Evolutionary conservation across 1,140 invertebrate species (phyloP), one percentile per base, ranked within the genome.

Genomic region (Metopolophium dirhodum): DNA sequence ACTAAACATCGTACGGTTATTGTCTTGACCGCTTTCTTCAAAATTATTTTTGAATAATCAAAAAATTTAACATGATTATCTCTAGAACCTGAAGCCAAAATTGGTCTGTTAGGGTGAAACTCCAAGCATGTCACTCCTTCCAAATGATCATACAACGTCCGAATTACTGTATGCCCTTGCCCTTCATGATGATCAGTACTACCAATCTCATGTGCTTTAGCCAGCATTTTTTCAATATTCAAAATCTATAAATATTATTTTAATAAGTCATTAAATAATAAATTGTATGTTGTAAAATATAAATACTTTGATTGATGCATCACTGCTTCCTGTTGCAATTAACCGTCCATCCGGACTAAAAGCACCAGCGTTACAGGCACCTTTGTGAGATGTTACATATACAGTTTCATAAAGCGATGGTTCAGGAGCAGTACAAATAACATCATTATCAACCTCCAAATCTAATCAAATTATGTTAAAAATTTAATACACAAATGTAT

Each of bases 351-450:
- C 99, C 20, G 96, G 95, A 94, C 98, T 99, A 95, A 99, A 99
- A 49, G 98, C 98, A 30, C 98, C 99, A 2, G 98, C 97, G 93
- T 99, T 96, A 94, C 99, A 99, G 93, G 98, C 97, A 94, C 98
- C 99, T 96, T 99, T 99, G 95, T 99, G 99, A 7, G 99, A 99
- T 11, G 99, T 99, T 1, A 99, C 98, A 95, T 99, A 99, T 7
- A 99, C 99, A 0, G 99, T 99, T 96, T 99, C 99, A 95, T 99
- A 85, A 30, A 98, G 96, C 0, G 98, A 98, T 47, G 98, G 98
- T 95, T 99, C 98, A 0, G 99, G 98, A 0, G 99, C 99, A 68
- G 98, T 96, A 0, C 97, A 97, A 7, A 97, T 97, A 1, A 98
- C 97, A 95, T 99, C 99, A 83, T 99, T 99, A 95, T 99, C 99